phyloP scores from a whole-genome alignment of 2,113 vertebrate genomes.

The Micronycteris hirsuta region DNA sequence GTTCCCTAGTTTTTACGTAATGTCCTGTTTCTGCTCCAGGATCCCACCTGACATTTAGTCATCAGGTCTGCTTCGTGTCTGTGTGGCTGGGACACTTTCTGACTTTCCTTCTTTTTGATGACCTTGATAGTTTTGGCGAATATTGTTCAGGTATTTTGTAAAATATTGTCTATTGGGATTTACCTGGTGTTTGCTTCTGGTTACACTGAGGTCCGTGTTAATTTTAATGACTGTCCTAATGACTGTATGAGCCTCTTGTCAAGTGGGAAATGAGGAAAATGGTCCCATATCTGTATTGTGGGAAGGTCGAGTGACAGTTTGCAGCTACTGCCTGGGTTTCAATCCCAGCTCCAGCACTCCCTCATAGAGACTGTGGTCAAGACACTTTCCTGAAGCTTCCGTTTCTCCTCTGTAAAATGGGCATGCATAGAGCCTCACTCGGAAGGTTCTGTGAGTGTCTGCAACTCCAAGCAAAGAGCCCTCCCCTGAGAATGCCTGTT shows the following conservation, averaged over 20 bases:
- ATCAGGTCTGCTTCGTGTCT: not conserved
- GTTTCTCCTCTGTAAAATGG: not conserved
- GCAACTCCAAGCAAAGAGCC: not conserved
- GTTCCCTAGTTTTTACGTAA: not conserved
- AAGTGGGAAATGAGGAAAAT: not conserved
- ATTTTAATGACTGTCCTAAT: not conserved
- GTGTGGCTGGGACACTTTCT: not conserved
- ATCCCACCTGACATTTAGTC: not conserved
- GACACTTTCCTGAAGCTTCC: not conserved
- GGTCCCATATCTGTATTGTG: accelerated
- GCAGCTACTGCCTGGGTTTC: not conserved
- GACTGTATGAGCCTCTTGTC: not conserved
- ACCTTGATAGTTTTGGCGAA: not conserved
- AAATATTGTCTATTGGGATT: not conserved
- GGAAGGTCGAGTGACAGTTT: accelerated
- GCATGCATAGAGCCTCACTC: not conserved
- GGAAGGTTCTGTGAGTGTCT: not conserved
- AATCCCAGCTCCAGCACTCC: not conserved
- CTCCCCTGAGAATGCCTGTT: accelerated
- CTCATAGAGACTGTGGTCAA: not conserved
- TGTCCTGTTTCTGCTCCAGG: not conserved
- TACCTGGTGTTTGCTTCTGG: not conserved
- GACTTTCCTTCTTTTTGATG: not conserved
- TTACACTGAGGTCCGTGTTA: accelerated
- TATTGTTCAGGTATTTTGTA: not conserved